Conservation (phyloP, 2,888 invertebrate species). For the Ethmia dodecea region DNA sequence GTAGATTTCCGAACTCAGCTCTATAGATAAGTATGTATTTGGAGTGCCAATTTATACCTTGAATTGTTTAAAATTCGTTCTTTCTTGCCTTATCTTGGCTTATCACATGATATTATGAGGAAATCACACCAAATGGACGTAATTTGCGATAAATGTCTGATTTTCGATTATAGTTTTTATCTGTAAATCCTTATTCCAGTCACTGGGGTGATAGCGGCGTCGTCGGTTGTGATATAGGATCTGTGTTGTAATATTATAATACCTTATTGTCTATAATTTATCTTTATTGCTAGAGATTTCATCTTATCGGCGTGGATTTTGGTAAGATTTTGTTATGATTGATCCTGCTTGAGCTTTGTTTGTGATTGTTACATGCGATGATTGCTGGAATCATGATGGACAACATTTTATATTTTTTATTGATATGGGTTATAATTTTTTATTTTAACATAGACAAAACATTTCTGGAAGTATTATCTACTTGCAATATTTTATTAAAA, state of each 20-base stretch:
- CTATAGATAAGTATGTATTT: too few species aligned
- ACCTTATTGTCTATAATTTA: conserved; percentile 3
- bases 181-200: conserved; percentile 68
- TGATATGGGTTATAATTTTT: too few species aligned
- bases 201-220: conserved; percentile 60
- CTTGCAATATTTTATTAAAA: too few species aligned
- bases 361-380: too few species aligned
- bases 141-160: conserved; percentile 67
- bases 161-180: conserved; percentile 60
- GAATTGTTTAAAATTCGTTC: neutral
- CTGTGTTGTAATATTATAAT: conserved; percentile 7
- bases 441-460: too few species aligned
- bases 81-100: conserved; percentile 15
- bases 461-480: too few species aligned
- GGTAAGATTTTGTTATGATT: conserved; percentile 18
- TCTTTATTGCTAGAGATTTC: conserved; percentile 9
- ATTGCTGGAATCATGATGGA: too few species aligned
- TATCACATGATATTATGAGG: conserved; percentile 51
- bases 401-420: too few species aligned
- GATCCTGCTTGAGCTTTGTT: too few species aligned
- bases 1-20: too few species aligned
- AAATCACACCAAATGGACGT: conserved; percentile 57
- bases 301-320: conserved; percentile 15
- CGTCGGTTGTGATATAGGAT: conserved; percentile 47
- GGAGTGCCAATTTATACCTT: too few species aligned